Conservation (phyloP, 2,797 vertebrate genomes). For the Malurus splendens region DNA sequence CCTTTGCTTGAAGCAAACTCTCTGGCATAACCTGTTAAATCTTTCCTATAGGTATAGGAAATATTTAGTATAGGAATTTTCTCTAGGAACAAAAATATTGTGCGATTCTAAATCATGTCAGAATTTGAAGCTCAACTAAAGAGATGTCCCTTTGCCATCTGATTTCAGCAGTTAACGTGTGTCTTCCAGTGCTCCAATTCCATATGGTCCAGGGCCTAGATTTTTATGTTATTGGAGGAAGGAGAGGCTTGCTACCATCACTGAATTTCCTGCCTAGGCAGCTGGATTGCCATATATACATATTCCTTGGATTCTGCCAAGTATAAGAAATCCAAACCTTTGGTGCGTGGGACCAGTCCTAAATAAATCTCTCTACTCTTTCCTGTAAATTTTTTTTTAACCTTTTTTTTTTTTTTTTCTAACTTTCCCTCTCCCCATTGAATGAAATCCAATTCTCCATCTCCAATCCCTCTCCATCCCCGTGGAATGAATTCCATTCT, state of each 20-base stretch:
- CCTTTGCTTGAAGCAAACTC: not conserved
- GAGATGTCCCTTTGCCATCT: not conserved
- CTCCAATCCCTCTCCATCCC: no score
- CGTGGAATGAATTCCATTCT: not conserved
- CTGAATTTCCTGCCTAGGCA: not conserved
- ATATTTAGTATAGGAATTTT: not conserved
- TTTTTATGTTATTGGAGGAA: not conserved
- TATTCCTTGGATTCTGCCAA: not conserved
- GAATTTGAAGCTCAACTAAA: not conserved
- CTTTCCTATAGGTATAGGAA: not conserved
- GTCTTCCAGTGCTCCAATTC: not conserved
- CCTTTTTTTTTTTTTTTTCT: not conserved
- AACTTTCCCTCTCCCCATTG: rapidly evolving
- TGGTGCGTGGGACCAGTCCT: not conserved
- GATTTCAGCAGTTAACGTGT: not conserved
- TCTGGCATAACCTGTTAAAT: not conserved
- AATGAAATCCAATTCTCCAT: no score
- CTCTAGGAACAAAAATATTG: not conserved
- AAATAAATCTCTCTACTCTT: not conserved
- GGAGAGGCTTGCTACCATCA: not conserved
- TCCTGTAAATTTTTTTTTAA: rapidly evolving
- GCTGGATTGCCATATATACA: not conserved
- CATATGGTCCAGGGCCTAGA: not conserved
- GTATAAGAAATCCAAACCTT: not conserved
- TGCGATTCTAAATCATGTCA: not conserved